These are phyloP conservation scores for Cremastinae sp. DNA, from an alignment of 2,888 invertebrate genomes.

Conservation along the genomic window DNA sequence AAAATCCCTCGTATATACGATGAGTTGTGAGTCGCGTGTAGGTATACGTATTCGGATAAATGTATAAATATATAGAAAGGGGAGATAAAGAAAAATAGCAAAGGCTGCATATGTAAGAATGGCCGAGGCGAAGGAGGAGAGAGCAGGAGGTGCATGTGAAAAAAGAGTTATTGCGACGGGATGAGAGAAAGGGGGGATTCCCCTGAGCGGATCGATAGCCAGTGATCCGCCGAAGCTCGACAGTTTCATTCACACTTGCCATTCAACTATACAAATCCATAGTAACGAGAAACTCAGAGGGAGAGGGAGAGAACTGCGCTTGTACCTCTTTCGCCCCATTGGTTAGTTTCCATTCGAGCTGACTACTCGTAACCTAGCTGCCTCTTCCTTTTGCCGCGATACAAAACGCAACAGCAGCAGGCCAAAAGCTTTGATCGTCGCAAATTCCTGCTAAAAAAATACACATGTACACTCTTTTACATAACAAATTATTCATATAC, in stretches of 20 bases:
- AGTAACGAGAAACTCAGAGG: slow-evolving; percentile 38
- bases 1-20: too few relatives aligned
- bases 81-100: too few relatives aligned
- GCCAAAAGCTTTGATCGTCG: slow-evolving; percentile 31
- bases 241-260: slow-evolving; percentile 59
- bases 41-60: too few relatives aligned
- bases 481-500: neutral
- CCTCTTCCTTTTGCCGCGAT: slow-evolving; percentile 19
- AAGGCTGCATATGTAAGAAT: too few relatives aligned
- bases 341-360: slow-evolving; percentile 39
- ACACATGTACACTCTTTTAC: neutral
- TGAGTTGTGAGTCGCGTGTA: too few relatives aligned
- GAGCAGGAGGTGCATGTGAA: slow-evolving; percentile 56
- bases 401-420: slow-evolving; percentile 13
- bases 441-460: slow-evolving; percentile 32
- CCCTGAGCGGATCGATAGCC: slow-evolving; percentile 55
- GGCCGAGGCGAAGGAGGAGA: slow-evolving; percentile 53
- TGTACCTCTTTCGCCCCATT: slow-evolving; percentile 26
- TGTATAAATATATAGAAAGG: too few relatives aligned
- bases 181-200: slow-evolving; percentile 23
- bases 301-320: slow-evolving; percentile 22
- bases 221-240: slow-evolving; percentile 53
- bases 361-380: slow-evolving; percentile 40
- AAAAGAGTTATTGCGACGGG: neutral
- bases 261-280: slow-evolving; percentile 55